Evolutionary conservation across 2,797 vertebrate genomes (phyloP), one percentile per base, ranked within the genome.

Genomic region (Melanitta fusca): DNA sequence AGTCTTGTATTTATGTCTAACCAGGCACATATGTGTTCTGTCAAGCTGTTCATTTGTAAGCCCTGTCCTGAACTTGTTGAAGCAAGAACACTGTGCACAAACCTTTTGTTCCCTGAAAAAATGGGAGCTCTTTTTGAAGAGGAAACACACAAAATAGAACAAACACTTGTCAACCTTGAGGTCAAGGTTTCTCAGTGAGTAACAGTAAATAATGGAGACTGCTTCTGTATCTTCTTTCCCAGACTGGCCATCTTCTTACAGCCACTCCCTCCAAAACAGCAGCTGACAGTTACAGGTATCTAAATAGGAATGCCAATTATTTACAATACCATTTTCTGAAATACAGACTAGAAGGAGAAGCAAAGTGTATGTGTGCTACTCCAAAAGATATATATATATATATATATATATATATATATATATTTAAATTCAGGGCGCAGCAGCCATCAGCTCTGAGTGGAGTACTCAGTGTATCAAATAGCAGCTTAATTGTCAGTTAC

Each of bases 401-500:
- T 45, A 80, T 24, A 49, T 49, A 24, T 24, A 22, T 24, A 45
- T 45, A 53, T 45, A 80, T 24, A 49, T 49, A 24, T 24, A 22
- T 24, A 45, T 45, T n/a, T n/a, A n/a, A n/a, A n/a, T 56, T 82
- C 54, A 75, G 25, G 66, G 32, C 75, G 62, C 38, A 57, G 80
- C 3, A 7, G 49, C 56, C 51, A 27, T 45, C 28, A n/a, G 34
- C n/a, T 89, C 13, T 19, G 3, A 83, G 87, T 39, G 47, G 34
- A 77, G 21, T 32, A 38, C 38, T 73, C 49, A 36, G 60, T 30
- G 73, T 66, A 85, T 93, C 61, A 74, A 82, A 87, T 5, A 53
- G 57, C 51, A 94, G 91, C 85, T 85, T 92, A 80, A 96, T 96
- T 95, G 91, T 68, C 93, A 93, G 73, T 74, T 45, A 22, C 78